Evolutionary conservation across 2,113 vertebrate species (phyloP), one percentile per base, ranked within the genome.

Genomic region (Myiagra hebetior): DNA sequence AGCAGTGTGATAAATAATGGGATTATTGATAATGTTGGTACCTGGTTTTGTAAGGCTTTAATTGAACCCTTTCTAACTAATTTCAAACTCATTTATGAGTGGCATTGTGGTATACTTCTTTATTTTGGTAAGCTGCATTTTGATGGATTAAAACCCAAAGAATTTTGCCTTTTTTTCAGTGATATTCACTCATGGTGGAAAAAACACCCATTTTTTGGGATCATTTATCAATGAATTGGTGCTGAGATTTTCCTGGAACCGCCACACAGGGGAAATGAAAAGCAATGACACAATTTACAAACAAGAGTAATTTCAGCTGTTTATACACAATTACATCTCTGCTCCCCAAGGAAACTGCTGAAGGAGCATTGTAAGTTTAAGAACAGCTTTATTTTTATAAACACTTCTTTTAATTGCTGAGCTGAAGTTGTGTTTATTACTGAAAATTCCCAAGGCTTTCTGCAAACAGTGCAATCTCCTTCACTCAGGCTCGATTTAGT

Each of bases 331-430:
- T 96, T 95, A 87, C 91, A 88, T 55, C 94, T 93, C 82, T 64
- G 59, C 77, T 97, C 95, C 93, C 89, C 67, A 57, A 94, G 94
- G 97, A 95, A 91, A 78, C 73, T 60, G 46, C 73, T 89, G 93
- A 81, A 93, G 90, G 77, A 96, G 82, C 81, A 87, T 88, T 96
- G 93, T 95, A 82, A 93, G 68, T 95, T 96, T 76, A 85, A 69
- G 89, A 92, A 86, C 97, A 93, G 87, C 73, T 98, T 97, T 91
- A 84, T 97, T 97, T 98, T 97, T 97, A 91, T 93, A 97, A 89
- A 80, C 91, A 85, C 22, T 90, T 41, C 31, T 72, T 86, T 93
- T 94, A 96, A 91, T 96, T 97, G 87, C 85, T 3, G 35, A 67
- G 63, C 77, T n/a, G 81, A 85, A 63, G 75, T 97, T 96, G 93